Conservation (phyloP, 1,140 invertebrate species). For the Calephelis nemesis region DNA sequence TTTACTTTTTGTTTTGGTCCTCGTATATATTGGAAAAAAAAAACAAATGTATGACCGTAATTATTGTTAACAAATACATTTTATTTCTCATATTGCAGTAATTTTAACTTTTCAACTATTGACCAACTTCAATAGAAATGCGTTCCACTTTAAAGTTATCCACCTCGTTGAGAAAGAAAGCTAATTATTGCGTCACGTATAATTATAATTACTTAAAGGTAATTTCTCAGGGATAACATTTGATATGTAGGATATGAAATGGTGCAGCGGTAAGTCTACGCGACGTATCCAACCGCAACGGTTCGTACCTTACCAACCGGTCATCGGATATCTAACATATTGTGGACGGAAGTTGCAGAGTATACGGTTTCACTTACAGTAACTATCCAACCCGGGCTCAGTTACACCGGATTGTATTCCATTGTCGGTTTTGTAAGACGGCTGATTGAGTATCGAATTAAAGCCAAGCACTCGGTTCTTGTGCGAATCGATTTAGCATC, state of each 20-base stretch:
- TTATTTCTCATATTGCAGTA: too few relatives aligned
- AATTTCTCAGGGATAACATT: neutral
- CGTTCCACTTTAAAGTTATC: too few relatives aligned
- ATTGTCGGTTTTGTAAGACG: conserved; percentile 61
- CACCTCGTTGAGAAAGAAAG: too few relatives aligned
- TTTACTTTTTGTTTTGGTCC: too few relatives aligned
- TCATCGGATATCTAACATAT: conserved; percentile 68
- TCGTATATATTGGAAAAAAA: too few relatives aligned
- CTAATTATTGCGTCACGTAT: too few relatives aligned
- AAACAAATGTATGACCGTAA: too few relatives aligned
- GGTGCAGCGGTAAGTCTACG: conserved; percentile 41
- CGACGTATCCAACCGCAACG: conserved; percentile 55
- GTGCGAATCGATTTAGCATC: too few relatives aligned
- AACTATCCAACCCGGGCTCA: conserved; percentile 57
- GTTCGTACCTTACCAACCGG: conserved; percentile 46
- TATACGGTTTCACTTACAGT: conserved; percentile 71
- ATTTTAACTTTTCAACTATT: too few relatives aligned
- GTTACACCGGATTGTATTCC: conserved; percentile 66
- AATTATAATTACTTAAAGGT: neutral
- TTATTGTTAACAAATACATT: too few relatives aligned
- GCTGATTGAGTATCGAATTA: conserved; percentile 69
- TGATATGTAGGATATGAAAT: conserved; percentile 27
- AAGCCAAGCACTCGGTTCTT: neutral
- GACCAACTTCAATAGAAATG: too few relatives aligned
- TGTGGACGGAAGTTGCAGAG: conserved; percentile 72